Evolutionary conservation across 2,113 vertebrate species (phyloP), one percentile per base, ranked within the genome.

Genomic region (Mustela lutreola): DNA sequence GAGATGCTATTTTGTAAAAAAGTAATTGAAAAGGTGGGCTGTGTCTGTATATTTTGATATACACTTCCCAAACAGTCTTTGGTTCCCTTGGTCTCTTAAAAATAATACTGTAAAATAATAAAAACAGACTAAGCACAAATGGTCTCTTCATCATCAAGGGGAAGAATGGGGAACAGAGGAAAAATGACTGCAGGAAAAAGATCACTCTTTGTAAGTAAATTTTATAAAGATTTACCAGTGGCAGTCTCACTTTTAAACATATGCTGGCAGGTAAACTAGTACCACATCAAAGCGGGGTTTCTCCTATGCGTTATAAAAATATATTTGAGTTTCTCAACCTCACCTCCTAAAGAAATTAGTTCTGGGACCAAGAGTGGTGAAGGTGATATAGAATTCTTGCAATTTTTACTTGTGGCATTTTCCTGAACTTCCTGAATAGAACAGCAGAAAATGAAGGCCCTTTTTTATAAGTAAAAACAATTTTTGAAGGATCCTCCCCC

Each of bases 61-160:
- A 65, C 10, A 93, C 15, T 36, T 26, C 4, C 21, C 39, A 16
- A 89, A 79, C 1, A 67, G 5, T 89, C n/a, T 65, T 36, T 18
- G 39, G 24, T 62, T 78, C 18, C 5, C 9, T 90, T 63, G 4
- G 0, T 50, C 10, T 94, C 60, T 90, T 86, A 48, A 31, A 86
- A 94, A 73, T 75, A 75, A 62, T 67, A 65, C 0, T 53, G 9
- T 81, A 11, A 28, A 45, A 65, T 70, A 42, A 89, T 53, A n/a
- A 76, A 97, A 94, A 85, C 8, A 92, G 28, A 89, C 62, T 42
- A 89, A 93, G 11, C 53, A 84, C 71, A 90, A 70, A 73, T 48
- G 8, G 12, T 83, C 33, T 91, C 15, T 15, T 11, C 33, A 10
- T 50, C 22, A 75, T 19, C 50, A 83, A 67, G 7, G 14, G 84